These are phyloP conservation scores for Alca torda DNA, from an alignment of 2,797 vertebrate species.

Conservation along the genomic window DNA sequence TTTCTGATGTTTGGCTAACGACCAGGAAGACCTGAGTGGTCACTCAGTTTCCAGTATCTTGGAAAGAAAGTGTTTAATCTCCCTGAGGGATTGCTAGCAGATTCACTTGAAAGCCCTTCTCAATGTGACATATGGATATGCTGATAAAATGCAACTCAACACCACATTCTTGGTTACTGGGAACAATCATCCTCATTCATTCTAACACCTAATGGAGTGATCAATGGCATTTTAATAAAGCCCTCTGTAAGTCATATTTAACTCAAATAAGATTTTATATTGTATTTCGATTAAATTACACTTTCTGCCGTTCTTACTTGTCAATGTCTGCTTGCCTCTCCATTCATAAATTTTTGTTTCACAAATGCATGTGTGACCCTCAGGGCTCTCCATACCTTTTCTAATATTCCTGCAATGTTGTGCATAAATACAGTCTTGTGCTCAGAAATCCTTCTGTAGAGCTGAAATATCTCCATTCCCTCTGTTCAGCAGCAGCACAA, in stretches of 20 bases:
- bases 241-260: neutral
- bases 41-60: neutral
- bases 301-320: neutral
- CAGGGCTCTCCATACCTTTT: neutral
- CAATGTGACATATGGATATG: neutral
- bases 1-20: neutral
- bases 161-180: neutral
- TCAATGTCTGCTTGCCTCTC: neutral
- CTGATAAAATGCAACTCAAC: neutral
- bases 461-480: neutral
- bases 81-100: neutral
- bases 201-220: neutral
- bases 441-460: neutral
- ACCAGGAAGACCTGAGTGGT: neutral
- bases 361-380: neutral
- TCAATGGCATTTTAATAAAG: constrained; percentile 41
- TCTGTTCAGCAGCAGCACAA: neutral
- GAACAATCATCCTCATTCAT: constrained; percentile 23
- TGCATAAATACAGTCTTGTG: neutral
- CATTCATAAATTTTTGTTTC: constrained; percentile 27
- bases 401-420: neutral
- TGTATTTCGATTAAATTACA: constrained; percentile 37
- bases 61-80: neutral
- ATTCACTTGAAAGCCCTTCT: constrained; percentile 8
- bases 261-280: constrained; percentile 42